These are phyloP conservation scores for Brachypalpus laphriformis DNA, from an alignment of 2,888 invertebrate species.

Conservation along the genomic window DNA sequence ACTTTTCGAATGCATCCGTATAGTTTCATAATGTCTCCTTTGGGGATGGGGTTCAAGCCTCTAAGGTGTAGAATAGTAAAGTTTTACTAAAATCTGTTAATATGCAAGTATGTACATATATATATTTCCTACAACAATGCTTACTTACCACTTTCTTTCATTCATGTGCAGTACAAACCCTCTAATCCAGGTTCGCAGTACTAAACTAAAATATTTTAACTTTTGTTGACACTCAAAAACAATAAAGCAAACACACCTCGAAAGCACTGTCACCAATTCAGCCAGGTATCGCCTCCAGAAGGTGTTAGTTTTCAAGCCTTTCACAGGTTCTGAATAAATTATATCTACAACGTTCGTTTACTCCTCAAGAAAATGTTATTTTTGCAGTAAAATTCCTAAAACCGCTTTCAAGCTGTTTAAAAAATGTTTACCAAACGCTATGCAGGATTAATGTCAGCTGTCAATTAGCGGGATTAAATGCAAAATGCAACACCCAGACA, in stretches of 20 bases:
- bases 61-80: too few species aligned
- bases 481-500: slow-evolving; percentile 72
- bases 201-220: too few species aligned
- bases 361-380: background rate
- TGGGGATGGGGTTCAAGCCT: too few species aligned
- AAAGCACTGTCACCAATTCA: background rate
- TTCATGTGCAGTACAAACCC: too few species aligned
- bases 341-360: too few species aligned
- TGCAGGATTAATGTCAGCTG: slow-evolving; percentile 76
- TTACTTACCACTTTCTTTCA: too few species aligned
- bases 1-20: too few species aligned
- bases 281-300: background rate
- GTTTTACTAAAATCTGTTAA: too few species aligned
- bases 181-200: too few species aligned
- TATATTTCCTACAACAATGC: too few species aligned
- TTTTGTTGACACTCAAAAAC: background rate
- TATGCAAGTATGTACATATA: too few species aligned
- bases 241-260: background rate
- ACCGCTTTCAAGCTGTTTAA: slow-evolving; percentile 3
- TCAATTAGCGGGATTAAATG: slow-evolving; percentile 82
- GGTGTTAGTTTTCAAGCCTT: background rate
- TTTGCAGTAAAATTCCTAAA: background rate
- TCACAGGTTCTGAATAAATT: background rate
- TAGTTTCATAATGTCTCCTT: too few species aligned
- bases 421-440: slow-evolving; percentile 1